Evolutionary conservation across 2,888 invertebrate genomes (phyloP), one percentile per base, ranked within the genome.

Genomic region (Lissocephala sabroskyi): DNA sequence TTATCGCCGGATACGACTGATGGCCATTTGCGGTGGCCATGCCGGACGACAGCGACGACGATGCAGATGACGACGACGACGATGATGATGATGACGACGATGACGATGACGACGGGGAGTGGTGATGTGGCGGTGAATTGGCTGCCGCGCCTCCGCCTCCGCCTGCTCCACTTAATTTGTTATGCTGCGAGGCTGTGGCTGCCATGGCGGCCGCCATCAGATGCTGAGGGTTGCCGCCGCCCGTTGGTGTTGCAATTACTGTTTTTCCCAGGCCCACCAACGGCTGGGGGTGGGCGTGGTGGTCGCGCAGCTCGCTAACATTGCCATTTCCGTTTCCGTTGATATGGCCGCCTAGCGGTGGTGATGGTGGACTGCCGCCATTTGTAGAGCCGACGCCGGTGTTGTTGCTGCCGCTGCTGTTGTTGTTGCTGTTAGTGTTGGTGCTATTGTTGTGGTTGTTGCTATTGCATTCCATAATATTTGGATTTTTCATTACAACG

Each of bases 1-100:
- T 91, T 87, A 93, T 93, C 76, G 92, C 88, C 83, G 93, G 93
- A 87, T 93, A 93, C 65, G 71, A 61, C 62, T 78, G 80, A 61
- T 80, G 77, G 54, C 71, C 66, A 68, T 74, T 77, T 68, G 64
- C 70, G 70, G 53, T 50, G 41, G 14, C 42, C 49, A 5, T 49
- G 46, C 16, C 51, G 48, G 19, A 4, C 42, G 49, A 11, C 49
- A 53, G 10, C 42, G 45, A 18, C 47, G 41, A 33, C 56, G 59
- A 49, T 57, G 57, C 7, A 45, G 49, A 11, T 51, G 54, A 9
- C 42, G 45, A 18, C 47, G 41, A 33, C 56, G 59, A 49, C 57
- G 57, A 44, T 54, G 59, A 52, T 56, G 35, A 35, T 14, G 35
- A 26, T n/a, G 35, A 17, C 18, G 41, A 30, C 17, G 49, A 33